Evolutionary conservation across 2,113 vertebrate genomes (phyloP), one percentile per base, ranked within the genome.

Genomic region (Cynocephalus volans): DNA sequence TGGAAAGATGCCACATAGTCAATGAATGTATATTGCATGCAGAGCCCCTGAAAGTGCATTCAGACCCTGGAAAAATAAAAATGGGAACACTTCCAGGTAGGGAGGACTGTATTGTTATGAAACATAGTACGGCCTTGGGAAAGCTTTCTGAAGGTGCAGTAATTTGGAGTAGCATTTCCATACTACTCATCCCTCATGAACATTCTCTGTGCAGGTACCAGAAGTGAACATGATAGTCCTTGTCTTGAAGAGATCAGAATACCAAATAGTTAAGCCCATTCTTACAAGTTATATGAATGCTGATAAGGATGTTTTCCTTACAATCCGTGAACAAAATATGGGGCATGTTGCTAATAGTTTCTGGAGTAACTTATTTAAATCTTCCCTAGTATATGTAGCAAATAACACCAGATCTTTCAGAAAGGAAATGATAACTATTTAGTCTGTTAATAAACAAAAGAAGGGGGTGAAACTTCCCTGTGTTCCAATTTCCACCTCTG

Each of bases 11-110:
- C 31, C 60, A 82, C 36, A 26, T 86, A 50, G 24, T 87, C 70
- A 62, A 52, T 90, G 70, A 86, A 45, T 72, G 69, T 28, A 56
- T 64, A 56, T 26, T 82, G 50, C 31, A 73, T 48, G 36, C 36
- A 58, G 84, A 24, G 23, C 17, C 28, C 23, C 64, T 86, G 10
- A 91, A 86, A 60, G 33, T 80, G 15, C 70, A 86, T 90, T 82
- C 54, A 36, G 56, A 9, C 7, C 14, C 56, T 80, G 24, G 73
- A 62, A 82, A 91, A 84, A 19, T 93, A 41, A 86, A 95, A 96
- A 56, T 24, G 19, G 10, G 62, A 26, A 18, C 6, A n/a, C 36
- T 83, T 79, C 23, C 18, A 67, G 33, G 26, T 88, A 48, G 33
- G 73, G 10, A 79, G 31, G 21, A 83, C 36, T 86, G 11, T 48